These are phyloP conservation scores for Physocephala rufipes DNA, from an alignment of 2,888 invertebrate species.

Conservation along the genomic window DNA sequence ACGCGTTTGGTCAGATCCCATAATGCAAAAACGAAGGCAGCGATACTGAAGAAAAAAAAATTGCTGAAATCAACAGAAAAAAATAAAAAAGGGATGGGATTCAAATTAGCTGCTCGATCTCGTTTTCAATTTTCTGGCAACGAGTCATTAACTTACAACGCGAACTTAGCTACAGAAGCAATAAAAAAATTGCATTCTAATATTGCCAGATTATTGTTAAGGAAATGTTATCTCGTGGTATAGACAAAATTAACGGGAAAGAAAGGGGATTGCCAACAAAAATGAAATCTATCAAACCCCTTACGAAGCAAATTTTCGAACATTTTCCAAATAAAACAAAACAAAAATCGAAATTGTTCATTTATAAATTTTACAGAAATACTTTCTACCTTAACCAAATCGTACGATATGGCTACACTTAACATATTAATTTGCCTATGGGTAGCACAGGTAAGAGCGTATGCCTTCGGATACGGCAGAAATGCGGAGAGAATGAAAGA, in stretches of 20 bases:
- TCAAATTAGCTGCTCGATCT: slow-evolving; percentile 46
- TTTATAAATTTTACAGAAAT: no score
- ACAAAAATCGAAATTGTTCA: no score
- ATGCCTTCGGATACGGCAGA: no score
- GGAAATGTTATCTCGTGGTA: neutral
- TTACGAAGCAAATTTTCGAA: no score
- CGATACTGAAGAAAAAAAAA: neutral
- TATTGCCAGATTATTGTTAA: neutral
- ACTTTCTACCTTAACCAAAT: no score
- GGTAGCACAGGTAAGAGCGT: neutral
- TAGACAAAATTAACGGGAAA: neutral
- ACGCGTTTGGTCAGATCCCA: neutral
- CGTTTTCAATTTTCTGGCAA: slow-evolving; percentile 47
- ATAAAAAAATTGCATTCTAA: neutral
- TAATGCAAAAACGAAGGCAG: slow-evolving; percentile 4
- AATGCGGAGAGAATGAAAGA: neutral
- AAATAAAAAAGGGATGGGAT: slow-evolving; percentile 39
- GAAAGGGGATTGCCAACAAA: no score
- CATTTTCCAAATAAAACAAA: no score
- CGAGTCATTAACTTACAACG: slow-evolving; percentile 47
- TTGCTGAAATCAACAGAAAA: slow-evolving; percentile 1
- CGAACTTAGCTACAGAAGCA: slow-evolving; percentile 36
- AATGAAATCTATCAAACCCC: no score
- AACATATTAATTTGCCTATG: no score
- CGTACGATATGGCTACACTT: no score